A percentile compares a stretch with the other conserved stretches of the same genome.
Evolutionary conservation across 2,113 vertebrate species (phyloP).

Genomic region (Etheostoma spectabile): DNA sequence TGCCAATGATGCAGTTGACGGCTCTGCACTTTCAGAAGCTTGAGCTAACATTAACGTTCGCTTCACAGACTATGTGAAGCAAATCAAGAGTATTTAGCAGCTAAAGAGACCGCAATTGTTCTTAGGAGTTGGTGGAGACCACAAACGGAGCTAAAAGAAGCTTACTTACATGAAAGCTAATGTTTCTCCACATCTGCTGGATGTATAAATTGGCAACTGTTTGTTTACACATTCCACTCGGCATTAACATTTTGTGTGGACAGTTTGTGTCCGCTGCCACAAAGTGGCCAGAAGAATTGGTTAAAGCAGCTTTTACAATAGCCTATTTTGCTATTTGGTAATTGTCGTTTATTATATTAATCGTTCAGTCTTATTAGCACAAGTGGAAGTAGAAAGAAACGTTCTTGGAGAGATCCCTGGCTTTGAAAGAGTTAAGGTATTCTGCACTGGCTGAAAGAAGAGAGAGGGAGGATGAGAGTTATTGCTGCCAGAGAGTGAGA

Average conservation of each 20-base stretch:
- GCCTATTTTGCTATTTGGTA: neutral
- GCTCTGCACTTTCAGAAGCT: too few relatives aligned
- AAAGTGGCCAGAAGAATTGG: neutral
- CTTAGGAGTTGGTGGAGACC: neutral
- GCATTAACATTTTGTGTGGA: neutral
- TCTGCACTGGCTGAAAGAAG: slow-evolving; percentile 43
- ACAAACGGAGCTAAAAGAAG: too few relatives aligned
- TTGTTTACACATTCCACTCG: neutral
- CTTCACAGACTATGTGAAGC: too few relatives aligned
- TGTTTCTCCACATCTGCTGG: too few relatives aligned
- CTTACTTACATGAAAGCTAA: neutral
- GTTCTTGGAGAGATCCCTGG: neutral
- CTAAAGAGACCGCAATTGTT: too few relatives aligned
- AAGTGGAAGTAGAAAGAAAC: neutral
- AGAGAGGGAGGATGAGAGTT: slow-evolving; percentile 43
- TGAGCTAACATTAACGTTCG: too few relatives aligned
- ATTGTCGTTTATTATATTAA: neutral
- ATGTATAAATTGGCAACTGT: neutral
- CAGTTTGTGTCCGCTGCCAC: slow-evolving; percentile 4
- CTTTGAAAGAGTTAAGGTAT: slow-evolving; percentile 75
- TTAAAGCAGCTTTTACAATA: neutral
- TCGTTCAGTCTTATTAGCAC: neutral
- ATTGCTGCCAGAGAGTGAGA: slow-evolving; percentile 38
- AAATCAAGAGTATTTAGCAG: too few relatives aligned
- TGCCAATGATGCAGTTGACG: too few relatives aligned